Evolutionary conservation across 2,113 vertebrate genomes (phyloP).

Genomic region (Collichthys lucidus): DNA sequence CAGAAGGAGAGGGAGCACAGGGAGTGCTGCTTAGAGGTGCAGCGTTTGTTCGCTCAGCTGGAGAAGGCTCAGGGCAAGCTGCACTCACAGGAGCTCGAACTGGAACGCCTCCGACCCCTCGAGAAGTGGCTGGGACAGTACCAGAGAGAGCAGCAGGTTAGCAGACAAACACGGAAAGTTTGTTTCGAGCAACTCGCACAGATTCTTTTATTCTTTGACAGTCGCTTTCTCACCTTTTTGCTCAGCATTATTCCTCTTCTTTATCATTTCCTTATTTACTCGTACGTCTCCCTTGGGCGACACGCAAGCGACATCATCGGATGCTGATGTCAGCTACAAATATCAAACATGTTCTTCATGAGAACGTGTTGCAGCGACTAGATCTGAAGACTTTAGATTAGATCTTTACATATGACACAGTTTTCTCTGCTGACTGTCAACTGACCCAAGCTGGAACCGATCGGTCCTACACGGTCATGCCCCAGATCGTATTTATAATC

Average conservation of each 20-base stretch:
- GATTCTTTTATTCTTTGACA: too few species aligned
- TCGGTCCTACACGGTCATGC: background rate
- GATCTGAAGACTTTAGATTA: too few species aligned
- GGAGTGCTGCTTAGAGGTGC: slow-evolving; percentile 85
- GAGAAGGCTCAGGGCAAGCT: slow-evolving; percentile 86
- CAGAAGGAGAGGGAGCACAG: slow-evolving; percentile 86
- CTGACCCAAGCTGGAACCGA: background rate
- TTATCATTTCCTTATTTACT: too few species aligned
- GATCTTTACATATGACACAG: too few species aligned
- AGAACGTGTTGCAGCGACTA: background rate
- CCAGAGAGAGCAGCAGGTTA: slow-evolving; percentile 77
- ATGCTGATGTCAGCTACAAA: background rate
- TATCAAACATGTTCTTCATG: background rate
- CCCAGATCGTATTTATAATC: background rate
- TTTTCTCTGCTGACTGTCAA: background rate
- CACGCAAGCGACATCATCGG: too few species aligned
- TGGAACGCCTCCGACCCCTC: slow-evolving; percentile 86
- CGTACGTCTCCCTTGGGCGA: too few species aligned
- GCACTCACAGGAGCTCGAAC: slow-evolving; percentile 87
- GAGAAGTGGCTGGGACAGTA: slow-evolving; percentile 84
- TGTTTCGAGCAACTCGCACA: background rate
- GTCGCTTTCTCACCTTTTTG: too few species aligned
- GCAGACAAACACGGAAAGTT: background rate
- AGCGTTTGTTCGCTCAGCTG: slow-evolving; percentile 85
- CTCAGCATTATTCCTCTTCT: too few species aligned